phyloP scores from a whole-genome alignment of 2,113 vertebrate species.

The Regulus satrapa region DNA sequence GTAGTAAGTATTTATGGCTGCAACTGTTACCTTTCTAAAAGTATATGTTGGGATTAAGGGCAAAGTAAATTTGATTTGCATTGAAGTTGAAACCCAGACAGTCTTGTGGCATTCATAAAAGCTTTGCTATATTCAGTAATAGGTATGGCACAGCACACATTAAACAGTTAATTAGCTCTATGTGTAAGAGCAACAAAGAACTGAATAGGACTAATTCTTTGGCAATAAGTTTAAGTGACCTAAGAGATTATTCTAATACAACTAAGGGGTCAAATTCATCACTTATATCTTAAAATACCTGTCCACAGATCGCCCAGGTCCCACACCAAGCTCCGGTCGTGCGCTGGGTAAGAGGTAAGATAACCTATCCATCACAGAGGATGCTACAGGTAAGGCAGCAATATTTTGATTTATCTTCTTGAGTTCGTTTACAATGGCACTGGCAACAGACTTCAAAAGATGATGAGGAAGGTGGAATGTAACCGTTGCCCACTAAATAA shows the following conservation, averaged over 20 bases:
- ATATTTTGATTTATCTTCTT: slow-evolving; percentile 99
- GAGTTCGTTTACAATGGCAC: slow-evolving; percentile 95
- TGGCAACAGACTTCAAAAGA: slow-evolving; percentile 90
- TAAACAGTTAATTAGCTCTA: background rate
- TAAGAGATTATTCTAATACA: background rate
- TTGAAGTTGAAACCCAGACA: background rate
- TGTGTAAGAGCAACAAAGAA: background rate
- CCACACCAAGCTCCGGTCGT: slow-evolving; percentile 93
- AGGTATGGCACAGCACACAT: rapidly evolving
- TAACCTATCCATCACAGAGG: slow-evolving; percentile 98
- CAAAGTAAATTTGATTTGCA: background rate
- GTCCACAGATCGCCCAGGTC: slow-evolving; percentile 96
- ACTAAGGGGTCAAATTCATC: background rate
- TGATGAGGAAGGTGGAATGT: slow-evolving; percentile 98
- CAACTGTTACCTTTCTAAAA: background rate
- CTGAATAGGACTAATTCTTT: background rate
- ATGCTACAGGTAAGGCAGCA: slow-evolving; percentile 97
- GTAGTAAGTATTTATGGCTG: background rate
- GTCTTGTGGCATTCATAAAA: background rate
- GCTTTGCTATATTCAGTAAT: background rate
- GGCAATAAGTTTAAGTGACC: background rate
- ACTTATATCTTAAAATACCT: slow-evolving; percentile 74
- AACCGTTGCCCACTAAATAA: slow-evolving; percentile 93
- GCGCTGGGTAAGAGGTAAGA: slow-evolving; percentile 98
- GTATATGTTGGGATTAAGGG: background rate